Base-by-base conservation (phyloP, 2,797 vertebrate species). In the Etheostoma perlongum region DNA sequence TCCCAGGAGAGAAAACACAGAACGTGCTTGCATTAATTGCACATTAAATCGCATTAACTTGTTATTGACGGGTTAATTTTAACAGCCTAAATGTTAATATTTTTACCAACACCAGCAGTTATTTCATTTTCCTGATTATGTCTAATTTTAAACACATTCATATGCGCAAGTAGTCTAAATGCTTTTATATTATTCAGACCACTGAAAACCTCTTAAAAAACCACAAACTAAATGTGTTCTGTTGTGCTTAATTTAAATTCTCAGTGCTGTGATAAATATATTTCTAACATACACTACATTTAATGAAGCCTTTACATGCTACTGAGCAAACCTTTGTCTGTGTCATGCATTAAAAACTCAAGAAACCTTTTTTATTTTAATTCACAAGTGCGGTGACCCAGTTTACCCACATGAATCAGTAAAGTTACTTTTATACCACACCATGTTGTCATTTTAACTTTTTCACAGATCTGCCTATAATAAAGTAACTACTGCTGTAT, bases 341-440 rank as follows among this genome's bases (percentile, higher is more conserved):
- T 4, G 60, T 48, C 36, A 23, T 48, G 19, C 5, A 65, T 51
- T 33, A 19, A 54, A 64, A 65, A 42, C 6, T 23, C 18, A 58
- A 61, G 48, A 48, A 36, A 36, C 33, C 4, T 2, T 27, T 64
- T 46, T 27, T 25, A 47, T 18, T 44, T 40, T 4, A 21, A 42
- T 59, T 53, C 48, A 57, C 55, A 46, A 53, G 58, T 74, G 54
- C 54, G 55, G 21, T 75, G 72, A 81, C 72, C 63, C 44, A 64
- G 23, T 67, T 77, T 71, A 27, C 33, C 48, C 33, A 19, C 30
- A 21, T 10, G 42, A 66, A 71, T 60, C 63, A 25, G 18, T 63
- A 15, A 60, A 30, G 18, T 30, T 55, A 12, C 65, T 52, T 76
- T 46, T n/a, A 42, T 21, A 69, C n/a, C 33, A 57, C n/a, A 79